These are phyloP conservation scores for Campopleginae sp. DNA, from an alignment of 2,888 invertebrate genomes.

Conservation along the genomic window DNA sequence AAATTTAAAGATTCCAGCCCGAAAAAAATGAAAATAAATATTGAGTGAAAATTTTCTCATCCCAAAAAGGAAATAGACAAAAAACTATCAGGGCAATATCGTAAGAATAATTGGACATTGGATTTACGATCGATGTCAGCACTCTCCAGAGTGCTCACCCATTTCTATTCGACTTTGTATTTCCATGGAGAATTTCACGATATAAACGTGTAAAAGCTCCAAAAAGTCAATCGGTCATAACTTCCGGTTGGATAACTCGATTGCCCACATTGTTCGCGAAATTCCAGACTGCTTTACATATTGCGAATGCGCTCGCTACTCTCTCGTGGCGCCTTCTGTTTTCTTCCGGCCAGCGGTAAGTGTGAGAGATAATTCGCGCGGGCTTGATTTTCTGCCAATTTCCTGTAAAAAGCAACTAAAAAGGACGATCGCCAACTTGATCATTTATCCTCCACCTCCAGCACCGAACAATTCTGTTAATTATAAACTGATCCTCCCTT, in stretches of 20 bases:
- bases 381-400: slow-evolving; percentile 30
- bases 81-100: neutral
- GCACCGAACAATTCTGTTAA: neutral
- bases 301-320: neutral
- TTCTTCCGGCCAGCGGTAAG: neutral
- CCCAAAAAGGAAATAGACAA: neutral
- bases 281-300: slow-evolving; percentile 37
- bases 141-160: neutral
- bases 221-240: slow-evolving; percentile 55
- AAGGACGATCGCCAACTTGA: neutral
- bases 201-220: neutral
- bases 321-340: slow-evolving; percentile 3
- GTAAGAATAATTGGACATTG: neutral
- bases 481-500: neutral
- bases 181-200: neutral
- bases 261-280: slow-evolving; percentile 57
- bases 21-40: neutral
- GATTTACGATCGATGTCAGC: neutral
- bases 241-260: slow-evolving; percentile 52
- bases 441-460: neutral
- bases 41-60: neutral
- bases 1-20: neutral
- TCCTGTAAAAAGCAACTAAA: neutral
- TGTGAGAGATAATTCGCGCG: neutral
- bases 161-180: neutral